Percentiles rank a stretch among this genome's conserved stretches.
These are phyloP conservation scores for Pristionchus mayeri DNA, from an alignment of 2,888 invertebrate genomes.

Conservation along the genomic window DNA sequence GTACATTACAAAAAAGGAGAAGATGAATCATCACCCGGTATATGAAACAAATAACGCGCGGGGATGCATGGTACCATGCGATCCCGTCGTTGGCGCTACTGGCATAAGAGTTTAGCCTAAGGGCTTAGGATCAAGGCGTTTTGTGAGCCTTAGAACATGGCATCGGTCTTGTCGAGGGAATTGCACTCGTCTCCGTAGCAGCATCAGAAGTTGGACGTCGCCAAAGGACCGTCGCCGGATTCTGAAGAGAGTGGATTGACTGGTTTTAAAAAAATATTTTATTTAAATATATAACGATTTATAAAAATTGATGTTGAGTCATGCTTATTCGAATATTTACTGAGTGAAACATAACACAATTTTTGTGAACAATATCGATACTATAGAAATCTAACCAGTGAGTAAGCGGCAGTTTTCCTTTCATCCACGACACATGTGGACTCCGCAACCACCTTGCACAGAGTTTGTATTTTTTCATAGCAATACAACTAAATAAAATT, in stretches of 20 bases:
- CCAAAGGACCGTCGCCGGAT: not conserved
- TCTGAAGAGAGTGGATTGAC: not conserved
- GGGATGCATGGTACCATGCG: not conserved
- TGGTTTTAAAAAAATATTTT: too few species aligned
- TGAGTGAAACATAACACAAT: too few species aligned
- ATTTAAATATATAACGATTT: too few species aligned
- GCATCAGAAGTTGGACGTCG: conserved; percentile 21
- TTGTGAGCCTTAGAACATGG: conserved; percentile 11
- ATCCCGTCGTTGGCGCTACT: not conserved
- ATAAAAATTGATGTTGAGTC: too few species aligned
- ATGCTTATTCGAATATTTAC: too few species aligned
- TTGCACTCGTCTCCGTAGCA: conserved; percentile 31
- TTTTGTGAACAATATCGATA: too few species aligned
- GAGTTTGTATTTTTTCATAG: too few species aligned
- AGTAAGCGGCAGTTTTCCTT: conserved; percentile 28
- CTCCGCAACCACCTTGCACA: conserved; percentile 7
- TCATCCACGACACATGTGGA: not conserved
- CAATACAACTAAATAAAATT: too few species aligned
- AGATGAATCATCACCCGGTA: not conserved
- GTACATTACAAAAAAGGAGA: too few species aligned
- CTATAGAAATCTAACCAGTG: not conserved
- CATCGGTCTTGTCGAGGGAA: not conserved
- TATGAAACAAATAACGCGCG: not conserved
- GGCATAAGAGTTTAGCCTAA: not conserved
- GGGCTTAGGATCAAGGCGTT: too few species aligned